Evolutionary conservation across 2,797 vertebrate species (phyloP).

Genomic region (Pseudocheirus occidentalis): DNA sequence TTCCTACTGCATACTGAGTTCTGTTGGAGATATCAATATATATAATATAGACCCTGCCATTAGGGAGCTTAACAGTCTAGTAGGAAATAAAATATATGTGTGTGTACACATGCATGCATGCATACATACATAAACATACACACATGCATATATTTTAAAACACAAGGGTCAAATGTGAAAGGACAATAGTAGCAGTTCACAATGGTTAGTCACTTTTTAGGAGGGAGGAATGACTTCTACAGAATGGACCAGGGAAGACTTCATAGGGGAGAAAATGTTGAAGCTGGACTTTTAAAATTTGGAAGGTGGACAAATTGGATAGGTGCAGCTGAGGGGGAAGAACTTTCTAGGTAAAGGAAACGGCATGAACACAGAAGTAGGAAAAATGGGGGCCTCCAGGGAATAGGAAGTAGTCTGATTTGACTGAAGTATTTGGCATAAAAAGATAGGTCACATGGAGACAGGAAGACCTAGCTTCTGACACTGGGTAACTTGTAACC

Average conservation of each 20-base stretch:
- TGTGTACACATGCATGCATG: too few species aligned
- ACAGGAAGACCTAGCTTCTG: not conserved
- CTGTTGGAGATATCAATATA: not conserved
- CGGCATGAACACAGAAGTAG: not conserved
- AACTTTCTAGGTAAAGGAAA: not conserved
- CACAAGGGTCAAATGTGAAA: not conserved
- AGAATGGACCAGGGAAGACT: not conserved
- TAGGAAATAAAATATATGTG: not conserved
- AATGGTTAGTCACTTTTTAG: not conserved
- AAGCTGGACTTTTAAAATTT: not conserved
- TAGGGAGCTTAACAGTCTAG: not conserved
- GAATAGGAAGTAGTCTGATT: too few species aligned
- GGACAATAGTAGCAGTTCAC: not conserved
- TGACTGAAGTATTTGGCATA: not conserved
- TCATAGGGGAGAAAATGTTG: not conserved
- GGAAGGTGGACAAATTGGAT: not conserved
- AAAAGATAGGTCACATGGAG: too few species aligned
- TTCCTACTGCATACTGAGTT: not conserved
- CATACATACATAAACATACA: too few species aligned
- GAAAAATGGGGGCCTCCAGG: not conserved
- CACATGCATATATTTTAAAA: not conserved
- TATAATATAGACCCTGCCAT: not conserved
- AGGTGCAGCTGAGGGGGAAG: not conserved
- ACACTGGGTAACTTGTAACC: not conserved
- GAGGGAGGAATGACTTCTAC: not conserved